These are phyloP conservation scores for Limonius californicus DNA, from an alignment of 1,140 invertebrate genomes.

Conservation along the genomic window DNA sequence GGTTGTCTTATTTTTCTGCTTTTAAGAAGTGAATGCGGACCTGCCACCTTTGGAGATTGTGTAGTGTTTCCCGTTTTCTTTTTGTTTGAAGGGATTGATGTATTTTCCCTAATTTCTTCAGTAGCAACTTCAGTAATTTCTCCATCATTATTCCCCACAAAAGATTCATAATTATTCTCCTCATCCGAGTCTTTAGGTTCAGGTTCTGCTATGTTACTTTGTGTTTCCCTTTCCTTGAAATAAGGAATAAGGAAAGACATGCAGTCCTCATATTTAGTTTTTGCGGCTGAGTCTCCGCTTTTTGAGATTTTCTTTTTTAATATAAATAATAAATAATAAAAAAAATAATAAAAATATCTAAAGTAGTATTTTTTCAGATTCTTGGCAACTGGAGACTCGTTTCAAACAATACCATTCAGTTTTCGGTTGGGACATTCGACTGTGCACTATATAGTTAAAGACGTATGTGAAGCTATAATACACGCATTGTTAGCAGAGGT, in stretches of 20 bases:
- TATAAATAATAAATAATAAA: no score
- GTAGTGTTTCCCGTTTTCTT: neutral
- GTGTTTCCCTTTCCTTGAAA: neutral
- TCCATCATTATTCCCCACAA: no score
- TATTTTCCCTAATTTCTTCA: neutral
- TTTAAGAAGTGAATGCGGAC: neutral
- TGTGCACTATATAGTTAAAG: no score
- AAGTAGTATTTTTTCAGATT: no score
- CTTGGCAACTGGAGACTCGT: no score
- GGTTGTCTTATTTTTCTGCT: neutral
- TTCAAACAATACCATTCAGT: neutral
- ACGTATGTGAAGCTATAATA: no score
- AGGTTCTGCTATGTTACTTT: neutral
- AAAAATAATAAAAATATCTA: neutral
- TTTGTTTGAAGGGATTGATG: neutral
- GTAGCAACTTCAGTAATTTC: neutral
- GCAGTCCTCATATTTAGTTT: neutral
- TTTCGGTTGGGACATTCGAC: no score
- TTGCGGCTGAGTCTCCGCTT: neutral
- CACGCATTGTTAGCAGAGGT: neutral
- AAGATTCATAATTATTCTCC: no score
- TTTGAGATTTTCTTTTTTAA: no score
- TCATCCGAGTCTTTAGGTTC: no score
- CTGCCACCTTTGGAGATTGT: neutral
- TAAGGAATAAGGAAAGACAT: neutral